phyloP scores from a whole-genome alignment of 35 echinoderm and acorn worm genomes.

The Lytechinus variegatus region DNA sequence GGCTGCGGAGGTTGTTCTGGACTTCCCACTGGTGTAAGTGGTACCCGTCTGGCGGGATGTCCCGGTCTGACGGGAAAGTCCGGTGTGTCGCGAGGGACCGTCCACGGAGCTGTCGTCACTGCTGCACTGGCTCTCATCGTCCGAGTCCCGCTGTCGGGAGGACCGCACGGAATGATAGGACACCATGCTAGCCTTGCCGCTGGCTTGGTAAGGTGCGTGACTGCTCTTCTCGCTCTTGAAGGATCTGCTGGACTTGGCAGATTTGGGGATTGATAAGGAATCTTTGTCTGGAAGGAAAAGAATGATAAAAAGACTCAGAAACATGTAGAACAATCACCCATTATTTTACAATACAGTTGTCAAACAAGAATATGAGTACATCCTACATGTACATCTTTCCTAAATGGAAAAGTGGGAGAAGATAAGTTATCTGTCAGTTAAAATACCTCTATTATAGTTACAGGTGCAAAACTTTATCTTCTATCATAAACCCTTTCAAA shows the following conservation, averaged over 20 bases:
- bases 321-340: no score
- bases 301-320: no score
- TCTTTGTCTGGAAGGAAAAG: not conserved
- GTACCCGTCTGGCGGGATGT: not conserved
- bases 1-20: slow-evolving; percentile 57
- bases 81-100: not conserved
- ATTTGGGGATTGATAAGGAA: slow-evolving; percentile 7
- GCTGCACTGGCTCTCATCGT: slow-evolving; percentile 64
- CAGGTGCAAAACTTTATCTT: no score
- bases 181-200: slow-evolving; percentile 3
- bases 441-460: no score
- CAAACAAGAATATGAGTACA: no score
- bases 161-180: slow-evolving; percentile 41
- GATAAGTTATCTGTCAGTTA: no score
- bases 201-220: not conserved
- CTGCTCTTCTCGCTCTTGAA: not conserved
- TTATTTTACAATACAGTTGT: no score
- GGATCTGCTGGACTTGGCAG: slow-evolving; percentile 14
- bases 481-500: no score
- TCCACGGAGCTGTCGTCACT: slow-evolving; percentile 45
- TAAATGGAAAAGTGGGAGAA: no score
- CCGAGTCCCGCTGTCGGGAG: slow-evolving; percentile 40
- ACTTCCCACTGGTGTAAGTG: slow-evolving; percentile 36
- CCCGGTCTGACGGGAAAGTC: not conserved
- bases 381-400: no score